Evolutionary conservation across 2,797 vertebrate genomes (phyloP).

Genomic region (Gymnoscopelus braueri): DNA sequence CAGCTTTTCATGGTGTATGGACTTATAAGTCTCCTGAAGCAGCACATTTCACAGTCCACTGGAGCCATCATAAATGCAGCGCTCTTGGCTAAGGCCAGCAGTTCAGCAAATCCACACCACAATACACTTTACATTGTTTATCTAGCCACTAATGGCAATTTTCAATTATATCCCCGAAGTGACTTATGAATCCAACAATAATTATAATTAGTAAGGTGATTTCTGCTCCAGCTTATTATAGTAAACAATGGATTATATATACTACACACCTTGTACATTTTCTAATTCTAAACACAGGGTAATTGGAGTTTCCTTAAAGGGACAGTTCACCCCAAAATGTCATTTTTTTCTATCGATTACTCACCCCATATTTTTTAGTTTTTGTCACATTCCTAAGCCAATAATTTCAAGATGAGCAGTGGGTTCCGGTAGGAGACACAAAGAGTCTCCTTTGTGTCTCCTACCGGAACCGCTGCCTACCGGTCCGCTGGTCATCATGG

Average conservation of each 20-base stretch:
- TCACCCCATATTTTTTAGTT: too few relatives aligned
- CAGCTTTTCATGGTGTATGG: conserved; percentile 35
- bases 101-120: conserved; percentile 14
- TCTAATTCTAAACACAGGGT: neutral
- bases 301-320: neutral
- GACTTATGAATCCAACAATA: conserved; percentile 3
- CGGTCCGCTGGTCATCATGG: too few relatives aligned
- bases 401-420: too few relatives aligned
- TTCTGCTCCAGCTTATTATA: neutral
- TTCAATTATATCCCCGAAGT: conserved; percentile 2
- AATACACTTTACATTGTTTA: conserved; percentile 15
- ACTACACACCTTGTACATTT: too few relatives aligned
- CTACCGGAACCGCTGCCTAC: neutral
- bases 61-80: conserved; percentile 27
- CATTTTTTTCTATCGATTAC: too few relatives aligned
- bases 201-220: neutral
- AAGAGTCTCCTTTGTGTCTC: too few relatives aligned
- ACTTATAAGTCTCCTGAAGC: conserved; percentile 37
- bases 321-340: too few relatives aligned
- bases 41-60: conserved; percentile 43
- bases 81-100: conserved; percentile 13
- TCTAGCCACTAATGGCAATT: conserved; percentile 17
- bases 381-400: too few relatives aligned
- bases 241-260: neutral
- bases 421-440: too few relatives aligned